Conservation (phyloP, 2,797 vertebrate genomes). For the Platyrinchus mystaceus region DNA sequence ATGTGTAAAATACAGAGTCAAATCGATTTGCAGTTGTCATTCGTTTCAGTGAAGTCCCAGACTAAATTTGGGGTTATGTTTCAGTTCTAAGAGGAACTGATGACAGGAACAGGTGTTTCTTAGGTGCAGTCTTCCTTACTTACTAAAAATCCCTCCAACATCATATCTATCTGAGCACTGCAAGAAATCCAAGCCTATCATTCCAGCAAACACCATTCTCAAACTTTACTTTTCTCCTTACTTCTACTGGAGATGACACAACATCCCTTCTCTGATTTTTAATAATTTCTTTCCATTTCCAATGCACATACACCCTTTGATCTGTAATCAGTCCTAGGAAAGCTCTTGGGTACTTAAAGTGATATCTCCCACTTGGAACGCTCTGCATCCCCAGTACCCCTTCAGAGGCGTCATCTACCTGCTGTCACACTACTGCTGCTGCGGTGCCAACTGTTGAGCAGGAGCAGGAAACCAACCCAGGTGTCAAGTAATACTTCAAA, state of each 20-base stretch:
- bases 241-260: not conserved
- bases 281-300: not conserved
- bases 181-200: not conserved
- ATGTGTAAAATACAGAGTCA: not conserved
- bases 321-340: not conserved
- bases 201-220: not conserved
- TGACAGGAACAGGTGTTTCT: not conserved
- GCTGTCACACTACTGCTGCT: not conserved
- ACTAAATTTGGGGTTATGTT: not conserved
- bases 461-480: not conserved
- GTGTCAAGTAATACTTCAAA: not conserved
- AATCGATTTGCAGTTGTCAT: not conserved
- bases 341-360: not conserved
- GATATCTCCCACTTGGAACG: not conserved
- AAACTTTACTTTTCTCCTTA: not conserved
- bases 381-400: not conserved
- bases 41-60: not conserved
- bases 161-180: not conserved
- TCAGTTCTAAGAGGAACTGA: not conserved
- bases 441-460: fast-evolving
- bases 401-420: not conserved
- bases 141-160: not conserved
- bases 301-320: not conserved
- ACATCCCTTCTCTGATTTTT: not conserved
- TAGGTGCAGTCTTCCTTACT: not conserved